phyloP scores from a whole-genome alignment of 2,888 invertebrate genomes.

The Tupiocoris notatus region DNA sequence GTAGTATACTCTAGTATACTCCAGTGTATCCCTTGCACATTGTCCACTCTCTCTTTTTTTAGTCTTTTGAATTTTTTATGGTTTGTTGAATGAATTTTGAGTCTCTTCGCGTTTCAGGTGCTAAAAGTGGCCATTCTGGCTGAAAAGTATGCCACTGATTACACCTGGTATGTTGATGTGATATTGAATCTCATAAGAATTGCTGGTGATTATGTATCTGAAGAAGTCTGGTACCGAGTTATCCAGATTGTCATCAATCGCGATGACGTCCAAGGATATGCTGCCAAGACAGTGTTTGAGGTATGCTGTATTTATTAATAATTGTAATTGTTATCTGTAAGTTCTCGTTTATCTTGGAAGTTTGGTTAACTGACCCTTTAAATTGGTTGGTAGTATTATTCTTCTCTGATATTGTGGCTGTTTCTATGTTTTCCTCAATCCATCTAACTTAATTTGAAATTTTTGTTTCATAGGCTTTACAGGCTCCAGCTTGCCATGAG shows the following conservation, averaged over 20 bases:
- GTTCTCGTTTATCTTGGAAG: neutral
- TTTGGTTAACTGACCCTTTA: too few species aligned
- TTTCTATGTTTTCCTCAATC: too few species aligned
- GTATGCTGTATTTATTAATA: slow-evolving; percentile 55
- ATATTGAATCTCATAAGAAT: slow-evolving; percentile 98
- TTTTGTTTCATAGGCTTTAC: slow-evolving; percentile 66
- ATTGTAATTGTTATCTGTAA: neutral
- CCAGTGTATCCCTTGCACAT: too few species aligned
- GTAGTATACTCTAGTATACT: too few species aligned
- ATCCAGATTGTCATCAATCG: slow-evolving; percentile 99
- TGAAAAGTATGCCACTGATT: slow-evolving; percentile 99
- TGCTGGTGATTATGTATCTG: slow-evolving; percentile 99
- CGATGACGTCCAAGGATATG: slow-evolving; percentile 99
- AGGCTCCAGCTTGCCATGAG: slow-evolving; percentile 99
- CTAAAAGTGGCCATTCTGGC: slow-evolving; percentile 98
- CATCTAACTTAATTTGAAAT: neutral
- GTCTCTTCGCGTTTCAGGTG: too few species aligned
- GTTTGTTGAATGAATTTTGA: too few species aligned
- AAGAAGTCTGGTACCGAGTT: slow-evolving; percentile 99
- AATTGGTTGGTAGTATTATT: too few species aligned
- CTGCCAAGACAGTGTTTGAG: slow-evolving; percentile 99
- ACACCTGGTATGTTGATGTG: slow-evolving; percentile 98
- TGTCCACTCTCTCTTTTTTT: too few species aligned
- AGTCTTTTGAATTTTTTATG: too few species aligned
- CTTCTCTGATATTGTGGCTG: too few species aligned